Base-by-base conservation (phyloP, 2,797 vertebrate genomes). In the Triplophysa yarkandensis region DNA sequence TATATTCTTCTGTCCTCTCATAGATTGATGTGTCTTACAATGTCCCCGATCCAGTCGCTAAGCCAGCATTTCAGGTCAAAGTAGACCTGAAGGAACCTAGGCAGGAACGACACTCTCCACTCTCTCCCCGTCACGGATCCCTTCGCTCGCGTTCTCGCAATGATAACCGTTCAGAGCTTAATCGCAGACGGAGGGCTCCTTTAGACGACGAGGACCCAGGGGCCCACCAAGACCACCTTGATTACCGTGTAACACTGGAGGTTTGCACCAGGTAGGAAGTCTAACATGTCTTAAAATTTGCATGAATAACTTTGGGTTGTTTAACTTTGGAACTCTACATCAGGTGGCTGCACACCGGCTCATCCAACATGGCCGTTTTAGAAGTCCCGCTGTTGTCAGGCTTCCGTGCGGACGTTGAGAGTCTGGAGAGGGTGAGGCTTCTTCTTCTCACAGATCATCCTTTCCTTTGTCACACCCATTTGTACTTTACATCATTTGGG, bases 291-390 rank as follows among this genome's bases (percentile, higher is more conserved):
- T 46, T 23, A 5, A 52, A 21, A 52, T 17, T 23, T 52, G 6
- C 1, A 19, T 23, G 21, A 52, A 52, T 11, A 13, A 36, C 13
- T 41, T 16, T 41, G 25, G 21, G 17, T 13, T 19, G 28, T 30
- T 73, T 68, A 28, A 16, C 9, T 19, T 1, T 30, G 5, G 57
- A 41, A 28, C 11, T 65, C n/a, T n/a, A 57, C 21, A 52, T 71
- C 76, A 98, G 96, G 77, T 98, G 96, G 95, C 92, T 97, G 57
- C 95, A 96, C 68, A 91, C 93, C 6, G 96, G 95, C 28, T 95
- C 96, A n/a, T 98, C 95, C 60, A 96, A 97, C 87, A 96, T 96
- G 96, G 95, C 95, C 0, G 94, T 98, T 69, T 76, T 98, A 72
- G 95, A 97, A 77, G 93, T 97, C 77, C 94, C 94, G 0, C 86